These are phyloP conservation scores for Rhinolophus sinicus DNA, from an alignment of 2,113 vertebrate genomes.

Conservation along the genomic window DNA sequence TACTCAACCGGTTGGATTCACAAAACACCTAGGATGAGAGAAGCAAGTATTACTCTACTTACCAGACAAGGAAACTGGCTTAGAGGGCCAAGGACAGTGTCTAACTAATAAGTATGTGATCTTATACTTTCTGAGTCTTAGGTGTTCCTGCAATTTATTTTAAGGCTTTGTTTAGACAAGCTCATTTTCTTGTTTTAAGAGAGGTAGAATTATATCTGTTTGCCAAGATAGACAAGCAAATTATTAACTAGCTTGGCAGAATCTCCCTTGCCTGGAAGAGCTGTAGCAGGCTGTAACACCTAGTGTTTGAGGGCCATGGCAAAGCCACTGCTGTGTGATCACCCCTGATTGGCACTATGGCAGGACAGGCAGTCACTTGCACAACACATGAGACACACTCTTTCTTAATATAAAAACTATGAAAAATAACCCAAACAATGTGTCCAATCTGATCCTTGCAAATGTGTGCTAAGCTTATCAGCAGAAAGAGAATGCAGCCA, in stretches of 20 bases:
- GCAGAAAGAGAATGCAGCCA: neutral
- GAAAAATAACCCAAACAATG: neutral
- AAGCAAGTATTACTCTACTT: neutral
- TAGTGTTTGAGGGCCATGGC: neutral
- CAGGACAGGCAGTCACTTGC: neutral
- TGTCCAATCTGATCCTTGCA: neutral
- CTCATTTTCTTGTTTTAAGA: slow-evolving; percentile 54
- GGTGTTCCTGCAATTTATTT: slow-evolving; percentile 29
- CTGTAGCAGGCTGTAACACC: slow-evolving; percentile 8
- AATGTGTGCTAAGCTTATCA: neutral
- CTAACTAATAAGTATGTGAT: neutral
- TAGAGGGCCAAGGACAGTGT: neutral
- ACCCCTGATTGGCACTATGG: neutral
- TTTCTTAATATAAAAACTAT: neutral
- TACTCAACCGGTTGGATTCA: neutral
- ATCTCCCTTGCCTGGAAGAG: neutral
- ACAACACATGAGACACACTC: neutral
- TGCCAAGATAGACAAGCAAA: slow-evolving; percentile 17
- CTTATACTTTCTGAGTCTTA: neutral
- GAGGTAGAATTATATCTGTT: neutral
- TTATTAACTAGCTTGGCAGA: slow-evolving; percentile 20
- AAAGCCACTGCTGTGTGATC: neutral
- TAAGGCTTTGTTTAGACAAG: slow-evolving; percentile 53
- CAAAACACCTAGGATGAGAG: neutral
- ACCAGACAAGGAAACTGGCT: neutral